phyloP scores from a whole-genome alignment of 2,888 invertebrate species.

The Trichopria drosophilae region DNA sequence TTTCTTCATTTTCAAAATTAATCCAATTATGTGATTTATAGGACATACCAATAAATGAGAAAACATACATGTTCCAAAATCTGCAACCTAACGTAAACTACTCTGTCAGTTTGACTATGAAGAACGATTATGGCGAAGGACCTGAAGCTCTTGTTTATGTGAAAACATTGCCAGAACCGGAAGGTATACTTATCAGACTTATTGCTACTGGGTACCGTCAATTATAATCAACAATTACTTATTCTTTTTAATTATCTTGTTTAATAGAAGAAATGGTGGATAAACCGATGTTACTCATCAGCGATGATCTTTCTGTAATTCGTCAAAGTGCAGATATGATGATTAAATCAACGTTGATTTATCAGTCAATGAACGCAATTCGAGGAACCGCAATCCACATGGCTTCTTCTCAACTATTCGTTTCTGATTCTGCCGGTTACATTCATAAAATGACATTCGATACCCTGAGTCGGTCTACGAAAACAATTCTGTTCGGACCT shows the following conservation, averaged over 20 bases:
- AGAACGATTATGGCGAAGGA: constrained; percentile 79
- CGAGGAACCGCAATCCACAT: constrained; percentile 78
- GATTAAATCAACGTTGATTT: constrained; percentile 69
- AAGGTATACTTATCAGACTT: constrained; percentile 58
- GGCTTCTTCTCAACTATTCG: constrained; percentile 72
- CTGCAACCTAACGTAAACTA: constrained; percentile 73
- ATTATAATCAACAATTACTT: constrained; percentile 5
- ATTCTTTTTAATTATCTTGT: not conserved
- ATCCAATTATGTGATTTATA: constrained; percentile 49
- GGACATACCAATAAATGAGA: constrained; percentile 76
- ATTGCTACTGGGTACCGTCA: constrained; percentile 3
- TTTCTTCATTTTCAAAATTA: constrained; percentile 14
- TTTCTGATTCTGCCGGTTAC: constrained; percentile 73
- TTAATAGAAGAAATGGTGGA: constrained; percentile 20
- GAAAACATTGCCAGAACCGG: constrained; percentile 70
- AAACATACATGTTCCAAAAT: constrained; percentile 75
- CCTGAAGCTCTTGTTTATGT: constrained; percentile 69
- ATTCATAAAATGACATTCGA: constrained; percentile 61
- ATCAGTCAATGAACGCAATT: constrained; percentile 63
- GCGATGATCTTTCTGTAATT: constrained; percentile 69
- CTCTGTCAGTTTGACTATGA: constrained; percentile 76
- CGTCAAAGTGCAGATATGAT: constrained; percentile 71
- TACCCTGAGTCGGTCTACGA: constrained; percentile 58
- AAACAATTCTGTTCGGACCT: constrained; percentile 50
- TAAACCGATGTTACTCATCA: constrained; percentile 68